phyloP scores from a whole-genome alignment of 2,888 invertebrate genomes.

The Limnephilus lunatus region DNA sequence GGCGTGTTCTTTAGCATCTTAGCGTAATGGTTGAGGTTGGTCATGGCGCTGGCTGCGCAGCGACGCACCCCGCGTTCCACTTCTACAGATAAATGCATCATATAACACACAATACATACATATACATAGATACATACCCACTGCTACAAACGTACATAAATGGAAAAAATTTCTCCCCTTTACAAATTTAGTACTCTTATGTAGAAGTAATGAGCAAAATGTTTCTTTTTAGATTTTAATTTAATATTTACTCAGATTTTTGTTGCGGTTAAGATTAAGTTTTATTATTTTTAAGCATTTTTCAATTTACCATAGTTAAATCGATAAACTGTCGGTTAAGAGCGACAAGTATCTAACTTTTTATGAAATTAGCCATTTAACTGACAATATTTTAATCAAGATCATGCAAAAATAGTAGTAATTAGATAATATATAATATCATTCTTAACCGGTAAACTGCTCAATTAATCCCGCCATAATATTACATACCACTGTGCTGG shows the following conservation, averaged over 20 bases:
- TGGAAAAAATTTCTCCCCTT: neutral
- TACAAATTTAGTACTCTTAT: neutral
- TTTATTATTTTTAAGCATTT: too few relatives aligned
- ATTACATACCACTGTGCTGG: too few relatives aligned
- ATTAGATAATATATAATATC: too few relatives aligned
- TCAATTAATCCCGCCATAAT: too few relatives aligned
- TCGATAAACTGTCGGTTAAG: too few relatives aligned
- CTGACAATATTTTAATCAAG: too few relatives aligned
- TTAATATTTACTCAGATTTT: neutral
- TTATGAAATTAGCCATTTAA: too few relatives aligned
- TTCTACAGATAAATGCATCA: slow-evolving; percentile 37
- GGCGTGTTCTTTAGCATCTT: slow-evolving; percentile 75
- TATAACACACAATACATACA: neutral
- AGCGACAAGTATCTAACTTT: too few relatives aligned
- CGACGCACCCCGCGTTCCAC: slow-evolving; percentile 70
- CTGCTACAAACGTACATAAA: neutral
- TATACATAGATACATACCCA: neutral
- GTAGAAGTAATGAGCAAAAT: neutral
- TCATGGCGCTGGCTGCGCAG: slow-evolving; percentile 80
- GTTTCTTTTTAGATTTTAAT: neutral
- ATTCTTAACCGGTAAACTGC: too few relatives aligned
- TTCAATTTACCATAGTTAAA: too few relatives aligned
- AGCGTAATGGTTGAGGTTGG: slow-evolving; percentile 82
- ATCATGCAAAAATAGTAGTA: too few relatives aligned
- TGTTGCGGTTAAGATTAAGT: neutral